Base-by-base conservation (phyloP, 2,113 vertebrate genomes). In the Oryzias javanicus region DNA sequence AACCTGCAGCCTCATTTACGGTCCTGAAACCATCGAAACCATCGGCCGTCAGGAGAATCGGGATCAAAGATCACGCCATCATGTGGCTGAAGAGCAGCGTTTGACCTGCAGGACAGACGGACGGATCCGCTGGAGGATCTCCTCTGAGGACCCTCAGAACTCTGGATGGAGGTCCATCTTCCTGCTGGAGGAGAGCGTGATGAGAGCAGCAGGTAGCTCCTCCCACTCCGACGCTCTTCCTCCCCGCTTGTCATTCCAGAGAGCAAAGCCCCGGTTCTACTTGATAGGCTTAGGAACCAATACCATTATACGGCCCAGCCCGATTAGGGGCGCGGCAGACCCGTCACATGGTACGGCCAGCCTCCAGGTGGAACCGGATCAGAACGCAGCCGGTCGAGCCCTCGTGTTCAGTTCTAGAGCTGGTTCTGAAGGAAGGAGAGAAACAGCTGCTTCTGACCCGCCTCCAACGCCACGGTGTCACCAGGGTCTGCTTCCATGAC, bases 201-300 rank as follows among this genome's bases (percentile, higher is more conserved):
- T 35, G 35, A 35, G 12, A 35, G 35, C 29, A 35, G 29, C 56
- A 72, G 76, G 71, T 41, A 41, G 58, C 71, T 72, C 75, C 35
- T 57, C 49, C 25, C 15, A 53, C 49, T 72, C 53, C 60, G 54
- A 22, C 18, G 27, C 58, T 18, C 73, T 59, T 66, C 67, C 58
- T 65, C 55, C 50, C 58, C 53, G 18, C 70, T 75, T 64, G 66
- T 70, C 50, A 67, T 76, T 62, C 72, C 57, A 8, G 1, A 56
- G 25, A 52, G 74, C 62, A 77, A 81, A 81, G 73, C 79, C 70
- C 41, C 46, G 58, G 83, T 65, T 86, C 72, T 55, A 75, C 61
- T 73, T 85, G 80, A 88, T 70, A 70, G 75, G 83, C 80, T 87
- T 86, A 86, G 15, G 62, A 44, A 41, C 59, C 70, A 81, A 87